A percentile compares a stretch with the other conserved stretches of the same genome.
These are phyloP conservation scores for Amblyteles armatorius DNA, from an alignment of 2,888 invertebrate species.

Conservation along the genomic window DNA sequence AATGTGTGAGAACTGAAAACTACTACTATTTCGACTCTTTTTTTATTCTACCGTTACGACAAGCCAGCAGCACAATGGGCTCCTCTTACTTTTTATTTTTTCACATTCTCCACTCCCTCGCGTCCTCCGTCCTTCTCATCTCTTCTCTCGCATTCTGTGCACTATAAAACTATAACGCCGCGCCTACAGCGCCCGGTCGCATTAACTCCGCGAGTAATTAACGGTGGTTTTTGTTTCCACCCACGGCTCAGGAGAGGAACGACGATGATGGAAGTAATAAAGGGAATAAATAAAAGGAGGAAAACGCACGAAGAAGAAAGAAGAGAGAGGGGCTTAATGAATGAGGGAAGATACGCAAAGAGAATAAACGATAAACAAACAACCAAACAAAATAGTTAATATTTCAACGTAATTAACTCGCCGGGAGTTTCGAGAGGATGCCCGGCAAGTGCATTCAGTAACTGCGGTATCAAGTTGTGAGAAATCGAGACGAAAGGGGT, in stretches of 20 bases:
- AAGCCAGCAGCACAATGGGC: conserved; percentile 19
- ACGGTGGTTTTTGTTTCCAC: conserved; percentile 37
- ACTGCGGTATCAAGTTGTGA: conserved; percentile 22
- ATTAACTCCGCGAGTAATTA: conserved; percentile 52
- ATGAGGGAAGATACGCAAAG: not conserved
- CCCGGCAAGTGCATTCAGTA: conserved; percentile 30
- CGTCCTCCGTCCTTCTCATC: not conserved
- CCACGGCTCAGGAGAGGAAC: conserved; percentile 4
- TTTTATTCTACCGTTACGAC: conserved; percentile 16
- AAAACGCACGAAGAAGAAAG: not conserved
- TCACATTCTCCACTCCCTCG: conserved; percentile 28
- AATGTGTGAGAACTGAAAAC: conserved; percentile 35
- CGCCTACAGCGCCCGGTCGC: conserved; percentile 1
- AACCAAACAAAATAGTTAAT: conserved; percentile 3
- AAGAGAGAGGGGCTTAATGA: not conserved
- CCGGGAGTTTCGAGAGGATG: conserved; percentile 38
- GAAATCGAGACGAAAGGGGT: conserved; percentile 31
- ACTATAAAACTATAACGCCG: conserved; percentile 28
- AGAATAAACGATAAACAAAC: not conserved
- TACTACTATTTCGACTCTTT: conserved; percentile 22
- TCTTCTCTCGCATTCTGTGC: conserved; percentile 14
- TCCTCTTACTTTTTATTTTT: conserved; percentile 37
- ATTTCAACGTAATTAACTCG: conserved; percentile 54
- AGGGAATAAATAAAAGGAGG: not conserved
- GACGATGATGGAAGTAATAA: conserved; percentile 2